phyloP scores from a whole-genome alignment of 2,888 invertebrate genomes.

The Lochmaea capreae region DNA sequence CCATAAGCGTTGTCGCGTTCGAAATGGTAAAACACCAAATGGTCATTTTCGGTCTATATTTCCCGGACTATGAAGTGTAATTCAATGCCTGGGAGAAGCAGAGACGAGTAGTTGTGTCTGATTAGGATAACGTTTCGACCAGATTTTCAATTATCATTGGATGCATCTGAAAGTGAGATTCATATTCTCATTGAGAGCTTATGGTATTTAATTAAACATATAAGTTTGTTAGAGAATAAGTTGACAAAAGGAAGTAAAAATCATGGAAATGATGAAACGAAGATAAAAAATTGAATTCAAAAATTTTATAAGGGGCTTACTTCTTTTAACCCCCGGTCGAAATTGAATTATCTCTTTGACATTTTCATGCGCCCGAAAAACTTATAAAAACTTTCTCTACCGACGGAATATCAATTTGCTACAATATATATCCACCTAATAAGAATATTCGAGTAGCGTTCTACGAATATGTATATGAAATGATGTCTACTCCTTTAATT shows the following conservation, averaged over 20 bases:
- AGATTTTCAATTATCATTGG: too few relatives aligned
- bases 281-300: constrained; percentile 10
- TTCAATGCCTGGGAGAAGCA: too few relatives aligned
- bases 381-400: constrained; percentile 37
- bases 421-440: constrained; percentile 33
- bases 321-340: constrained; percentile 14
- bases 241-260: neutral
- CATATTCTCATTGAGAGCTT: too few relatives aligned
- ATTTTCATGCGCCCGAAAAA: constrained; percentile 35
- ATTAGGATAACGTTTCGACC: too few relatives aligned
- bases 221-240: too few relatives aligned
- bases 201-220: too few relatives aligned
- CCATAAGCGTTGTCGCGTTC: too few relatives aligned
- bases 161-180: too few relatives aligned
- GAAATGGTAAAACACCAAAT: too few relatives aligned
- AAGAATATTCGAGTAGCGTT: constrained; percentile 32
- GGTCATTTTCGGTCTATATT: too few relatives aligned
- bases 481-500: constrained; percentile 38
- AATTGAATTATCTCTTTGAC: constrained; percentile 36
- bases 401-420: constrained; percentile 35
- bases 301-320: constrained; percentile 24
- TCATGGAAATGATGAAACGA: constrained; percentile 16
- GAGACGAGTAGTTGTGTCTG: too few relatives aligned
- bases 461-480: constrained; percentile 36
- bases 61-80: too few relatives aligned